phyloP scores from a whole-genome alignment of 2,888 invertebrate species.

The Agriopis marginaria region DNA sequence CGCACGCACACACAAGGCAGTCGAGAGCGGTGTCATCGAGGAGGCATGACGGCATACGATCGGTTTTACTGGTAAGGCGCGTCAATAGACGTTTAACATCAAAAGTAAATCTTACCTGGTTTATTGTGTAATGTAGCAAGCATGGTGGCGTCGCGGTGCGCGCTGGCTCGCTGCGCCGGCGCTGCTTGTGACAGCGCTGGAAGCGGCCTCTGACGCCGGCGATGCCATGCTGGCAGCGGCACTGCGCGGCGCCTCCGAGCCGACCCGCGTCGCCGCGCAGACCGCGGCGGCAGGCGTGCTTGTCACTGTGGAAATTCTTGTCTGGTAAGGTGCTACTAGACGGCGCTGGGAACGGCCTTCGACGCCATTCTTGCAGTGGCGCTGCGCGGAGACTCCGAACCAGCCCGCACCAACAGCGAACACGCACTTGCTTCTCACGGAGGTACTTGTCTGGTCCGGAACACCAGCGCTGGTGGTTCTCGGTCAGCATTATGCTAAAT shows the following conservation, averaged over 20 bases:
- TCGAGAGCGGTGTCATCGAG: too few relatives aligned
- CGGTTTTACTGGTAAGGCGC: too few relatives aligned
- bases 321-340: conserved; percentile 62
- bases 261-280: conserved; percentile 58
- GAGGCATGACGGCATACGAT: too few relatives aligned
- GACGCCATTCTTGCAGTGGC: conserved; percentile 73
- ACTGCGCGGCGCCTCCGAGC: conserved; percentile 66
- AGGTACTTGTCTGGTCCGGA: conserved; percentile 75
- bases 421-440: conserved; percentile 72
- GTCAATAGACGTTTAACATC: too few relatives aligned
- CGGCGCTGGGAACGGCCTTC: conserved; percentile 74
- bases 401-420: conserved; percentile 59
- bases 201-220: conserved; percentile 75
- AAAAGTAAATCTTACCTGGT: not conserved
- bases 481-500: too few relatives aligned
- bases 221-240: conserved; percentile 73
- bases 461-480: too few relatives aligned
- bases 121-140: conserved; percentile 58
- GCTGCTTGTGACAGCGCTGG: conserved; percentile 73
- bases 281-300: conserved; percentile 68
- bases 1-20: too few relatives aligned
- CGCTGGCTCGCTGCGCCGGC: conserved; percentile 80
- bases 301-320: conserved; percentile 76
- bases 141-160: conserved; percentile 80
- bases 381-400: conserved; percentile 66